Conservation (phyloP, 2,888 invertebrate genomes). For the Mimas tiliae region DNA sequence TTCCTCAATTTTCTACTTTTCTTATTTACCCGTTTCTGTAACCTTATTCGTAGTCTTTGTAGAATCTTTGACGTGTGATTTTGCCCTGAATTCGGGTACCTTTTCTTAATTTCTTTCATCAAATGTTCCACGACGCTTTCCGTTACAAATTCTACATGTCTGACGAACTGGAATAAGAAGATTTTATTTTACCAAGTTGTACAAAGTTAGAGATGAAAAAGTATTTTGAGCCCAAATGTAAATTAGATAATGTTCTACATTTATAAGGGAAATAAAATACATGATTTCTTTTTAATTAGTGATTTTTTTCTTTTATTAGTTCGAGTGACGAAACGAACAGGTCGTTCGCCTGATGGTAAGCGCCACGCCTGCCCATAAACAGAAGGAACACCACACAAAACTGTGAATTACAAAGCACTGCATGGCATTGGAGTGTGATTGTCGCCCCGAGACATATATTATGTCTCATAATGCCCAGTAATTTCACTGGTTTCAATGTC, state of each 20-base stretch:
- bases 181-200: constrained; percentile 39
- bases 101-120: constrained; percentile 46
- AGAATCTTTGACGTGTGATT: constrained; percentile 18
- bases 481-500: no score
- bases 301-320: no score
- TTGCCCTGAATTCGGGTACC: constrained; percentile 32
- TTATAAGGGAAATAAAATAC: background rate
- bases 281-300: background rate
- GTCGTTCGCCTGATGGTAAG: no score
- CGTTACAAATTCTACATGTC: constrained; percentile 52
- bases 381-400: no score
- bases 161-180: constrained; percentile 47
- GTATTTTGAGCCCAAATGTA: background rate
- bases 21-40: constrained; percentile 30
- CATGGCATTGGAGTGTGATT: no score
- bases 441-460: no score
- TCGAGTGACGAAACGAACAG: no score
- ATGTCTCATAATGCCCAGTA: no score
- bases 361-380: no score
- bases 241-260: constrained; percentile 28
- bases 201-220: constrained; percentile 32
- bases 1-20: background rate
- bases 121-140: constrained; percentile 52
- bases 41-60: constrained; percentile 32
- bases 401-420: no score